Base-by-base conservation (phyloP, 2,797 vertebrate genomes). In the Alca torda region DNA sequence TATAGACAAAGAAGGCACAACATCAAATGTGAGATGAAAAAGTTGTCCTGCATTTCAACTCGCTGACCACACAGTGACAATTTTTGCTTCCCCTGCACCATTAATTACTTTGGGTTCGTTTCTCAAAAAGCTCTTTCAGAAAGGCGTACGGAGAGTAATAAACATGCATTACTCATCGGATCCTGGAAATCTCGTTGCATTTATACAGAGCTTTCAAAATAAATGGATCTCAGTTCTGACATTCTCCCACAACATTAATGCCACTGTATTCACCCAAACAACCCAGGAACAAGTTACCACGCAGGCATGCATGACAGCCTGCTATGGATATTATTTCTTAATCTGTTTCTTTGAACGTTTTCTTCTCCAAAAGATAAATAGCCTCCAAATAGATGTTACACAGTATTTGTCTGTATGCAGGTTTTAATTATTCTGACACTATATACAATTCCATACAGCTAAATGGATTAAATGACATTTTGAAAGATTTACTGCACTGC, bases 101-200 rank as follows among this genome's bases (percentile, higher is more conserved):
- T 95, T 93, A 96, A 93, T 93, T 86, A 87, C 68, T 73, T 91
- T 10, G 78, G 87, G 89, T 76, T 89, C 89, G 37, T 87, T 95
- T 95, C 91, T 96, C 90, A 97, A 97, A 96, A 96, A 95, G 87
- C 87, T 79, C 96, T 96, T 97, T 97, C 94, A 97, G 85, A 93
- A 90, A 86, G 77, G 76, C 73, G 69, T 68, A 45, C 72, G 41
- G 87, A 86, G 64, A 72, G 89, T 82, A 96, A 94, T 90, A 97
- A 96, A 91, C 84, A 93, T 0, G 14, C 39, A 95, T 97, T 97
- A 97, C 89, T 97, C 96, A 97, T 93, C 82, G 10, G 87, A 90
- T 96, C 85, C 95, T 94, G 95, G 97, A 97, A 96, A 94, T 96
- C 93, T 87, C 1, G 0, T 65, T 89, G 78, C 90, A 91, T 93